Evolutionary conservation across 1,140 invertebrate genomes (phyloP), one percentile per base, ranked within the genome.

Genomic region (Onthophagus taurus): DNA sequence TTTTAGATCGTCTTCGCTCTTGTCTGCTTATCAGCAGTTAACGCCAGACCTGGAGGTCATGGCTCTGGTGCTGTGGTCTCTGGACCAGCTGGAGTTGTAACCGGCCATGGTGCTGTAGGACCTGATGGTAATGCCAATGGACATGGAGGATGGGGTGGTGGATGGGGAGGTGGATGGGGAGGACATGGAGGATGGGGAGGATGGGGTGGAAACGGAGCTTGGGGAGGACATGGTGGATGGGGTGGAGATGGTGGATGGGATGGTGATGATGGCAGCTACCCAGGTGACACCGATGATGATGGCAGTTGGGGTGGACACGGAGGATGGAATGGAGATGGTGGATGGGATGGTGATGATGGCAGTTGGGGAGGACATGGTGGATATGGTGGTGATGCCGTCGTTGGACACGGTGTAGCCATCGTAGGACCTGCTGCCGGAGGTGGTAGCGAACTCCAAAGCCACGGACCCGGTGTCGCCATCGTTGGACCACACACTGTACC

Each of bases 401-500:
- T 36, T 14, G 30, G 42, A 23, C 19, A 42, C 18, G 45, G 37
- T 14, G 42, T 49, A 3, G 33, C 34, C 4, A 44, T 44, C 31
- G 43, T 26, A 16, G 26, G 41, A 11, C 45, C 44, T n/a, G 24
- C 12, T 19, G 47, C 19, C 14, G 46, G 26, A 8, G 21, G 17
- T 18, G 29, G 43, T n/a, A 21, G 31, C 17, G 46, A 14, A 24
- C 43, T 42, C 36, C 31, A 34, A 12, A 48, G 48, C 14, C 37
- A 42, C 17, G 47, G 31, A 14, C 35, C 26, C 20, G 57, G 57
- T 18, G 55, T 55, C n/a, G 49, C 48, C 3, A 49, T 59, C 1
- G 41, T 42, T 18, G 58, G 58, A 9, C 58, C 58, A 9, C 36
- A 33, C 42, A 58, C 58, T 20, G 55, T 51, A 8, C 55, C 55